phyloP scores from a whole-genome alignment of 2,797 vertebrate genomes.

The Nyctibius grandis region DNA sequence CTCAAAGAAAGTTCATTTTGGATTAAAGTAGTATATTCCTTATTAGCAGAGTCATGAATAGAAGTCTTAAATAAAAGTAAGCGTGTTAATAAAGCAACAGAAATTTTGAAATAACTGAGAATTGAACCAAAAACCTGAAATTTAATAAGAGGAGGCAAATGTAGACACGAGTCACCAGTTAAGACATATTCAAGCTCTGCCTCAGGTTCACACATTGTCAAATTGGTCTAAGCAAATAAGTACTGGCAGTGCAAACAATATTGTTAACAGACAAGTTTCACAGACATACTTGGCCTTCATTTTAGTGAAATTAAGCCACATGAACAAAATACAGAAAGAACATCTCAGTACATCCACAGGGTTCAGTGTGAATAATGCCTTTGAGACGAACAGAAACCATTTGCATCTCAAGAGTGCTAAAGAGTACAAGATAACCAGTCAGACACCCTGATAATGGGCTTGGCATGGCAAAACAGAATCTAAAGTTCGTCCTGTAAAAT shows the following conservation, averaged over 20 bases:
- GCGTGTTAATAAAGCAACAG: background rate
- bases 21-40: background rate
- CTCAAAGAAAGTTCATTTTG: background rate
- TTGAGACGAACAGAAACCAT: background rate
- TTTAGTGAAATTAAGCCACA: background rate
- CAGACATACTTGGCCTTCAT: background rate
- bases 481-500: background rate
- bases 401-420: background rate
- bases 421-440: background rate
- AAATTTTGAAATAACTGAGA: background rate
- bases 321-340: background rate
- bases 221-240: background rate
- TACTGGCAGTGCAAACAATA: background rate
- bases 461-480: background rate
- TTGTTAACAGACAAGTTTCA: background rate
- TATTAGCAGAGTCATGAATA: background rate
- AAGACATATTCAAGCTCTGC: background rate
- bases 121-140: background rate
- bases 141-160: background rate
- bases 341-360: background rate
- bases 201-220: background rate
- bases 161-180: background rate
- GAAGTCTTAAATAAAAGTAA: background rate
- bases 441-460: background rate
- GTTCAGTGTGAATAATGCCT: background rate